Conservation (phyloP, 2,888 invertebrate genomes). For the Orthosia gothica region DNA sequence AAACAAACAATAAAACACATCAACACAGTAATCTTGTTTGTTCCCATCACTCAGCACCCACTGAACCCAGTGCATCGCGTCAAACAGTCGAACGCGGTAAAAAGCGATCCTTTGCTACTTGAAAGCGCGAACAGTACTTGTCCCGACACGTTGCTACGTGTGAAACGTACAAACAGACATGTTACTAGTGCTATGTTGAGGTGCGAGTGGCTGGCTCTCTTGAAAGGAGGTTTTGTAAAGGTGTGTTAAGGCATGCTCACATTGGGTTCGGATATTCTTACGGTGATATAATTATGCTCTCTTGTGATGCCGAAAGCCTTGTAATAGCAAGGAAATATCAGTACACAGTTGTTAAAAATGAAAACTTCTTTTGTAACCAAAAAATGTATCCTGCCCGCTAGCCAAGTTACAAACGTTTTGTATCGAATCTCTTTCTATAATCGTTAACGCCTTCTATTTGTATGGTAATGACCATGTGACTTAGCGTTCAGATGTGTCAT, state of each 20-base stretch:
- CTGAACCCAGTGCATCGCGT: conserved; percentile 52
- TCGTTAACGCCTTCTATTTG: too few species aligned
- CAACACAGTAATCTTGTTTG: conserved; percentile 54
- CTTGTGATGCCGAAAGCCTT: neutral
- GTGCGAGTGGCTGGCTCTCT: conserved; percentile 77
- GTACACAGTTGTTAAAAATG: neutral
- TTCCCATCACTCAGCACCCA: conserved; percentile 39
- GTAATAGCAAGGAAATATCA: neutral
- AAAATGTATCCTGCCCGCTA: too few species aligned
- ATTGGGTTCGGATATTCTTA: conserved; percentile 26
- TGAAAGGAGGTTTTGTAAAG: conserved; percentile 80
- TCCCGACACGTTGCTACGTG: conserved; percentile 80
- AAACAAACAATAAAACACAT: conserved; percentile 10
- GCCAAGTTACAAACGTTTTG: too few species aligned
- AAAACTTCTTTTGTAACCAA: neutral
- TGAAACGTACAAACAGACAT: conserved; percentile 86
- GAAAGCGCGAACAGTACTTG: conserved; percentile 79
- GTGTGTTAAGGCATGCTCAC: conserved; percentile 63
- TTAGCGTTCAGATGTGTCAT: too few species aligned
- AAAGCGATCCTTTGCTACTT: conserved; percentile 82
- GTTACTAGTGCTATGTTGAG: conserved; percentile 71
- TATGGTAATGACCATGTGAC: too few species aligned
- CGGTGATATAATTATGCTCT: neutral
- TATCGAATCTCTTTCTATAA: too few species aligned
- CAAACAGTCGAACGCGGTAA: conserved; percentile 74